phyloP scores from a whole-genome alignment of 2,888 invertebrate genomes.

The Oligia latruncula region DNA sequence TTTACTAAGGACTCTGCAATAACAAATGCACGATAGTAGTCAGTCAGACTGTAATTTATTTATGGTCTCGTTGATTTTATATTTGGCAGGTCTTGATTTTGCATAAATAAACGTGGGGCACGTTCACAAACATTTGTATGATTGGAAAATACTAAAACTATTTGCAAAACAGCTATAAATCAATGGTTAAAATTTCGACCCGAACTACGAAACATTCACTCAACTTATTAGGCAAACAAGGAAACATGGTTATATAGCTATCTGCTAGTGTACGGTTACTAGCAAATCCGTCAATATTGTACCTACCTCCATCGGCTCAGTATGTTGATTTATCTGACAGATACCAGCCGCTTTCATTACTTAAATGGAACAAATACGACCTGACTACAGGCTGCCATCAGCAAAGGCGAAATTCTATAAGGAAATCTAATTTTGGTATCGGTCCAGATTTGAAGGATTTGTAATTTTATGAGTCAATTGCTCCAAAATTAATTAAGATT shows the following conservation, averaged over 20 bases:
- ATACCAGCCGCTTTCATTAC: constrained; percentile 63
- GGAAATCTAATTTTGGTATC: constrained; percentile 44
- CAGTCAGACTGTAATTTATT: no score
- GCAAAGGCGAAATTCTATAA: constrained; percentile 38
- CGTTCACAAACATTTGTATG: neutral
- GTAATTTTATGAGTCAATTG: constrained; percentile 48
- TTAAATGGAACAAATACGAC: constrained; percentile 65
- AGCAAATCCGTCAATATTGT: constrained; percentile 56
- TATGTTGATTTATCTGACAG: constrained; percentile 68
- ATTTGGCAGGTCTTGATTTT: neutral
- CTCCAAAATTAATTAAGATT: constrained; percentile 39
- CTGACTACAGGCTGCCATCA: constrained; percentile 19
- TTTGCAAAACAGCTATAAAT: constrained; percentile 49
- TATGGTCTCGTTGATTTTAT: neutral
- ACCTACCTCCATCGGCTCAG: constrained; percentile 33
- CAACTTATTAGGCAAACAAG: constrained; percentile 55
- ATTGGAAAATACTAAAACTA: constrained; percentile 42
- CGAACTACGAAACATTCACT: constrained; percentile 49
- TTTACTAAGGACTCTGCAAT: neutral
- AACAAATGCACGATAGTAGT: neutral
- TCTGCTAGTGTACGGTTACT: constrained; percentile 11
- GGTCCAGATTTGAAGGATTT: constrained; percentile 42
- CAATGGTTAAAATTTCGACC: constrained; percentile 42
- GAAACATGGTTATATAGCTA: constrained; percentile 37
- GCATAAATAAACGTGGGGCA: constrained; percentile 9